Conservation (phyloP, 2,797 vertebrate species). For the Antennarius maculatus region DNA sequence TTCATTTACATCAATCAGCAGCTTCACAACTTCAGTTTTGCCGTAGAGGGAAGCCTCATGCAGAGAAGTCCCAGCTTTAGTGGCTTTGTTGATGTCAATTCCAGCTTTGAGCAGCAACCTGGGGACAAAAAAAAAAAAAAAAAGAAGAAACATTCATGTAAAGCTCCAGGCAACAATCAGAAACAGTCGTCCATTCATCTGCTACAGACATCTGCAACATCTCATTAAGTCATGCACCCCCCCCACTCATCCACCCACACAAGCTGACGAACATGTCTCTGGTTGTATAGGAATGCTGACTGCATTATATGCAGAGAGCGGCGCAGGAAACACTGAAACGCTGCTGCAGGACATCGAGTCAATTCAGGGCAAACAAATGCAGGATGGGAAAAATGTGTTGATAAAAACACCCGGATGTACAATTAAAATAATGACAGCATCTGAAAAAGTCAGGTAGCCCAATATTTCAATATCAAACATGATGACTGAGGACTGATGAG, state of each 20-base stretch:
- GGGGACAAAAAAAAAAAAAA: not conserved
- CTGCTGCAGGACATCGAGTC: constrained; percentile 7
- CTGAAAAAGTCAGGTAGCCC: not conserved
- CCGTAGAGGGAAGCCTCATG: constrained; percentile 93
- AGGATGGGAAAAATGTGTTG: not conserved
- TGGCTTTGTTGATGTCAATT: constrained; percentile 93
- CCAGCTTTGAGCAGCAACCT: constrained; percentile 93
- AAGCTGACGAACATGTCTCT: constrained; percentile 21
- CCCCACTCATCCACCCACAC: constrained; percentile 14
- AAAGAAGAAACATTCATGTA: constrained; percentile 27
- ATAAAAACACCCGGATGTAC: not conserved
- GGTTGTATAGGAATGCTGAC: constrained; percentile 42
- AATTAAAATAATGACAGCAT: not conserved
- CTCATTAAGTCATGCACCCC: constrained; percentile 35
- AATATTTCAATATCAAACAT: no score
- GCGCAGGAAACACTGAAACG: constrained; percentile 25
- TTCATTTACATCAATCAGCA: constrained; percentile 89
- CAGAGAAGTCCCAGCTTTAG: constrained; percentile 91
- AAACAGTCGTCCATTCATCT: constrained; percentile 26
- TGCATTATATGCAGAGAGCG: constrained; percentile 27
- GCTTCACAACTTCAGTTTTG: constrained; percentile 93
- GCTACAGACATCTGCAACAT: constrained; percentile 47
- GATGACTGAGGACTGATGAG: no score
- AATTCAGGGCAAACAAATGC: not conserved
- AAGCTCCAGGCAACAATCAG: constrained; percentile 11